Conservation (phyloP, 2,113 vertebrate genomes). For the Ornithorhynchus anatinus region DNA sequence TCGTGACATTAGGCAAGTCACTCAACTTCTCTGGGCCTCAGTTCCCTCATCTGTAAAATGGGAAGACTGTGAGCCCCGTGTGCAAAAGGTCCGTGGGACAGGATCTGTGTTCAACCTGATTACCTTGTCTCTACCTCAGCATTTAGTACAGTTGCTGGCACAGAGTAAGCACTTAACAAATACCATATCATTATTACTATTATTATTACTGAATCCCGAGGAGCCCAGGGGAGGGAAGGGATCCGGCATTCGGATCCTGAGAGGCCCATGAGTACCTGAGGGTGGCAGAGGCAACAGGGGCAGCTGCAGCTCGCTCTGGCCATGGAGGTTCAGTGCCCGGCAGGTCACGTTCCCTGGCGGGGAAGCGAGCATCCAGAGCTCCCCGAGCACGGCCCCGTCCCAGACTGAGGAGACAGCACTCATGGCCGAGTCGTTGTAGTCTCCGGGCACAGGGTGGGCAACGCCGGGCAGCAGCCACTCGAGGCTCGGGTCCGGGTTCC, state of each 20-base stretch:
- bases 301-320: background rate
- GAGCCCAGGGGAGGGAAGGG: background rate
- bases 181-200: background rate
- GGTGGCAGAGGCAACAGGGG: background rate
- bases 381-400: conserved; percentile 46
- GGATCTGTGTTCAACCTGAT: too few species aligned
- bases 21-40: too few species aligned
- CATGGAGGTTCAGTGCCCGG: background rate
- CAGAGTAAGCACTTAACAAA: too few species aligned
- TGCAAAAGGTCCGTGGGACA: too few species aligned
- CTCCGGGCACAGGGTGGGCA: background rate
- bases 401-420: background rate
- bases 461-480: conserved; percentile 76
- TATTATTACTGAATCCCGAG: too few species aligned
- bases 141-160: too few species aligned
- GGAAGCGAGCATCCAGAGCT: background rate
- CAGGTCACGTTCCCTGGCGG: background rate
- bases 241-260: background rate
- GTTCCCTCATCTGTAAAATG: too few species aligned
- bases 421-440: background rate
- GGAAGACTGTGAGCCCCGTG: too few species aligned
- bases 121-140: too few species aligned
- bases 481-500: conserved; percentile 70
- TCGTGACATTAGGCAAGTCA: too few species aligned
- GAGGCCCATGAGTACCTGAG: background rate